These are phyloP conservation scores for Caranx melampygus DNA, from an alignment of 2,113 vertebrate genomes.

Conservation along the genomic window DNA sequence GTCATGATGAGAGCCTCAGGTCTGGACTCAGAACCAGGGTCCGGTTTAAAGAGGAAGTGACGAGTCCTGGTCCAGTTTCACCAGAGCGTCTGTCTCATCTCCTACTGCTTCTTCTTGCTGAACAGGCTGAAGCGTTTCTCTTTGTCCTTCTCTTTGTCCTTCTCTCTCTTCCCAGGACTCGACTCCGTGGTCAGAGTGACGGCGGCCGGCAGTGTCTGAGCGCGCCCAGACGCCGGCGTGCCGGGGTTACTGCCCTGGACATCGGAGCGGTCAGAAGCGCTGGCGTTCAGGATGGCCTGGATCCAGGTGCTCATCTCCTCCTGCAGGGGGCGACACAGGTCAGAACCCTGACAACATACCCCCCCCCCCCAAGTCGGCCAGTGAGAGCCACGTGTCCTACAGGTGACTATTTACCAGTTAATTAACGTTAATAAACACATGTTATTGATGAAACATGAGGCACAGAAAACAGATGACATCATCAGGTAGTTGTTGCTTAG, in stretches of 20 bases:
- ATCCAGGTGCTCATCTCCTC: conserved; percentile 99
- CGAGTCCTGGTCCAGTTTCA: conserved; percentile 18
- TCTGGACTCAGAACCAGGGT: too few relatives aligned
- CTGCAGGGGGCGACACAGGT: conserved; percentile 73
- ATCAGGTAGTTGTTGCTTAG: too few relatives aligned
- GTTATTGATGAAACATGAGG: too few relatives aligned
- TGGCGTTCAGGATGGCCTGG: conserved; percentile 92
- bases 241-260: conserved; percentile 89
- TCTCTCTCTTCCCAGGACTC: conserved; percentile 94
- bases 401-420: too few relatives aligned
- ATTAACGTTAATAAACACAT: too few relatives aligned
- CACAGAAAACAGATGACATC: too few relatives aligned
- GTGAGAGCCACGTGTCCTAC: too few relatives aligned
- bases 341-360: neutral
- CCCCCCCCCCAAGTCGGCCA: too few relatives aligned
- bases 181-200: conserved; percentile 91
- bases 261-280: conserved; percentile 83
- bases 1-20: too few relatives aligned
- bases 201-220: conserved; percentile 92
- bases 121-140: conserved; percentile 98
- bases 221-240: conserved; percentile 92
- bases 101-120: conserved; percentile 97
- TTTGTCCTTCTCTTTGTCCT: conserved; percentile 94
- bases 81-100: neutral
- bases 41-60: too few relatives aligned